A percentile compares a stretch with the other conserved stretches of the same genome.
Evolutionary conservation across 2,113 vertebrate species (phyloP).

Genomic region (Artemisiospiza belli): DNA sequence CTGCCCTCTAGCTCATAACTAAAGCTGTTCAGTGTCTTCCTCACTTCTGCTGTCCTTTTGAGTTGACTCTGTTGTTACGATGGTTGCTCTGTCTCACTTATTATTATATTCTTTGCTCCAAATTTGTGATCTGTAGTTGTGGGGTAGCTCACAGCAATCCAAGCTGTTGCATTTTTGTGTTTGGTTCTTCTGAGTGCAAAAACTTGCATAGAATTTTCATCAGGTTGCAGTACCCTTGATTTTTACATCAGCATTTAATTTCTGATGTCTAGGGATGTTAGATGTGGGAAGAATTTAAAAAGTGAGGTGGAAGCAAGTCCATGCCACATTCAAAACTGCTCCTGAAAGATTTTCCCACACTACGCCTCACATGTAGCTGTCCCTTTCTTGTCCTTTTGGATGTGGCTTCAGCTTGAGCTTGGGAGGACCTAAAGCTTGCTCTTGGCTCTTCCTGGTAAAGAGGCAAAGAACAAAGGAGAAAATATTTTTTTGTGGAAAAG

Average conservation of each 20-base stretch:
- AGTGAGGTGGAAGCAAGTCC: not conserved
- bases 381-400: not conserved
- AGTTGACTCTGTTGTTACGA: accelerated
- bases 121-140: not conserved
- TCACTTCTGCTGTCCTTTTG: not conserved
- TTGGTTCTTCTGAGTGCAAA: not conserved
- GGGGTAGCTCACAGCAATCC: not conserved
- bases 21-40: not conserved
- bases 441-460: not conserved
- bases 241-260: not conserved
- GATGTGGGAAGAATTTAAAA: not conserved
- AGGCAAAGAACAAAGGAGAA: not conserved
- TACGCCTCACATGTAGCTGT: not conserved
- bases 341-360: not conserved
- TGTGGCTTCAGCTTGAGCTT: not conserved
- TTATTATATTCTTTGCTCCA: not conserved
- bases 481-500: not conserved
- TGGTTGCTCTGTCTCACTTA: not conserved
- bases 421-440: not conserved
- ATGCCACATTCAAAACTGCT: not conserved
- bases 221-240: not conserved
- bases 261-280: not conserved
- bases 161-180: not conserved
- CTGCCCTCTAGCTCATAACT: not conserved
- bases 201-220: not conserved